Evolutionary conservation across 2,888 invertebrate genomes (phyloP).

Genomic region (Chrysodeixis includens): DNA sequence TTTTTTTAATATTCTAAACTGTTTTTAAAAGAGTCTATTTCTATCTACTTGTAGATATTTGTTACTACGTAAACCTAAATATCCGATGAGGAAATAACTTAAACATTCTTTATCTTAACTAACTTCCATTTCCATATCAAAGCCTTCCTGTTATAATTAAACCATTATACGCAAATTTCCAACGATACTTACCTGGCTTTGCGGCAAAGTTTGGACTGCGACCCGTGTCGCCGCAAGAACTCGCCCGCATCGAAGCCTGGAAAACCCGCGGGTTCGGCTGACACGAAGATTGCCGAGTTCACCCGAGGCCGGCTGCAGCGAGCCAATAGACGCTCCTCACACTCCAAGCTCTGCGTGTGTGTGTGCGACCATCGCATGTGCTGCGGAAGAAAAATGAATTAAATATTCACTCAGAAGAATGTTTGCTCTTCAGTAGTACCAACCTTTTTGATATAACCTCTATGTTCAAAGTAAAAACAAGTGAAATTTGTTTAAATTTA

Average conservation of each 20-base stretch:
- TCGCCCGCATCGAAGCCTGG: conserved; percentile 94
- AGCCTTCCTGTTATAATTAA: no score
- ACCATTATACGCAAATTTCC: neutral
- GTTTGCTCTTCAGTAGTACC: neutral
- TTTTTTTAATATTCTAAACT: no score
- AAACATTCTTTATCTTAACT: neutral
- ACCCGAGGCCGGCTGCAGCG: conserved; percentile 92
- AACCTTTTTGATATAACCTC: neutral
- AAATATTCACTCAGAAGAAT: conserved; percentile 2
- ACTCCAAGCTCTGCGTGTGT: conserved; percentile 91
- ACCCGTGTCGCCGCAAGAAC: conserved; percentile 94
- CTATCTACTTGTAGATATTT: no score
- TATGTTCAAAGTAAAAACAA: neutral
- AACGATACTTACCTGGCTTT: conserved; percentile 90
- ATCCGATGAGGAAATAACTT: no score
- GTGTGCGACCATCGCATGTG: conserved; percentile 92
- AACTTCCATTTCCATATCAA: neutral
- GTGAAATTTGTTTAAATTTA: neutral
- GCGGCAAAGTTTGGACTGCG: conserved; percentile 93
- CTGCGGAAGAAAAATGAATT: conserved; percentile 75
- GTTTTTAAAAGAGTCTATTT: no score
- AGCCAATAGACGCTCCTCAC: conserved; percentile 89
- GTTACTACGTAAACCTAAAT: no score
- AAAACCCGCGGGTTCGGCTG: conserved; percentile 92
- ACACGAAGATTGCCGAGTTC: conserved; percentile 96